Evolutionary conservation across 2,888 invertebrate genomes (phyloP).

Genomic region (Malacosoma neustria): DNA sequence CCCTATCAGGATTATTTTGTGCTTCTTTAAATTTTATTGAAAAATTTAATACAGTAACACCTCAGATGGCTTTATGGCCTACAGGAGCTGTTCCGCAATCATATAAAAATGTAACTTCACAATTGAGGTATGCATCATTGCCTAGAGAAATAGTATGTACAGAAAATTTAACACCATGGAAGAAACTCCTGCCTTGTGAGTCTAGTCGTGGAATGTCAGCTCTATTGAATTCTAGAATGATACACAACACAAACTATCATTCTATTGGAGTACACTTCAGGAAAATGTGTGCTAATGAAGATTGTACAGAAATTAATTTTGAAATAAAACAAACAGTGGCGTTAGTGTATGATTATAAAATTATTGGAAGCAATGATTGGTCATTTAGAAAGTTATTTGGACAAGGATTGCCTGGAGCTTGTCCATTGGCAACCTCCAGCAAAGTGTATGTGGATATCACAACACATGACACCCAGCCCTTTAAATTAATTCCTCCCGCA

Average conservation of each 20-base stretch:
- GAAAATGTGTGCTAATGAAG: slow-evolving; percentile 80
- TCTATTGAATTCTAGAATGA: slow-evolving; percentile 90
- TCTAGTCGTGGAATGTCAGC: slow-evolving; percentile 91
- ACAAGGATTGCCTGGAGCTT: slow-evolving; percentile 85
- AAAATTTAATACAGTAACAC: slow-evolving; percentile 86
- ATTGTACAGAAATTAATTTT: slow-evolving; percentile 77
- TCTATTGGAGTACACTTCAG: slow-evolving; percentile 91
- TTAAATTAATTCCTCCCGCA: slow-evolving; percentile 78
- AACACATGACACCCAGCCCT: slow-evolving; percentile 75
- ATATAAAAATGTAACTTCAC: slow-evolving; percentile 67
- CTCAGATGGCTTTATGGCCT: slow-evolving; percentile 88
- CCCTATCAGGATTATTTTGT: slow-evolving; percentile 95
- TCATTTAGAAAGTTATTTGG: slow-evolving; percentile 91
- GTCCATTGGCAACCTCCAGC: slow-evolving; percentile 86
- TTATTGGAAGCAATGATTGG: slow-evolving; percentile 84
- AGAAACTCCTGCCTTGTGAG: slow-evolving; percentile 96
- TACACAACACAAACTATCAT: slow-evolving; percentile 95
- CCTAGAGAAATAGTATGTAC: slow-evolving; percentile 98
- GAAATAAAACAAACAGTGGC: slow-evolving; percentile 91
- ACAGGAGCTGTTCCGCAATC: slow-evolving; percentile 71
- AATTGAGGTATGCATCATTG: slow-evolving; percentile 88
- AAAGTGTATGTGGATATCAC: slow-evolving; percentile 88
- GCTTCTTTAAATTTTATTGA: slow-evolving; percentile 97
- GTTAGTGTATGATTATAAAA: slow-evolving; percentile 87
- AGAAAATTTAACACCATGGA: slow-evolving; percentile 99